These are phyloP conservation scores for Halcyon malimbica DNA, from an alignment of 2,113 vertebrate genomes.

Conservation along the genomic window DNA sequence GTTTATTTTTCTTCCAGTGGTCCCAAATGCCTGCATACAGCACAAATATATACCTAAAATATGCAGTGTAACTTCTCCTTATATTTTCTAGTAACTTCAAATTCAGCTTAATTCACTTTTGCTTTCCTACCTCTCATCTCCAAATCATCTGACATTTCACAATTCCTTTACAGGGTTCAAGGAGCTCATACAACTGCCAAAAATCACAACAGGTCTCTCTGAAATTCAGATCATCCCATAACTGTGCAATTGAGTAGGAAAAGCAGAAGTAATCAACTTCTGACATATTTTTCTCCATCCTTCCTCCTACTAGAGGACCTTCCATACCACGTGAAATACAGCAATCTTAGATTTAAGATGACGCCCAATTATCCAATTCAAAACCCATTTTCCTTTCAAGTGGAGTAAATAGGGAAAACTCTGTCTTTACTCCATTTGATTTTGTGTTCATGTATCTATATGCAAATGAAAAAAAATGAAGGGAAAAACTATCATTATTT, in stretches of 20 bases:
- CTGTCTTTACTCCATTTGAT: neutral
- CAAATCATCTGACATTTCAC: neutral
- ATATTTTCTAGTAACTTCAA: neutral
- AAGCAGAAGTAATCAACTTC: neutral
- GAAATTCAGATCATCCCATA: neutral
- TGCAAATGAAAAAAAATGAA: neutral
- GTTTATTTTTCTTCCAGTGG: accelerated
- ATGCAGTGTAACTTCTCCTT: neutral
- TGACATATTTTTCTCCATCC: neutral
- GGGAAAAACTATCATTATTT: neutral
- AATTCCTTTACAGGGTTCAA: neutral
- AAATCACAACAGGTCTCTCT: neutral
- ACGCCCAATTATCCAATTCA: neutral
- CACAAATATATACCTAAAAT: neutral
- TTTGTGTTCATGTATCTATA: neutral
- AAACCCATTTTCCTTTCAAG: neutral
- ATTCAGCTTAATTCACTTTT: neutral
- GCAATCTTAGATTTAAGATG: neutral
- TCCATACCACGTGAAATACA: neutral
- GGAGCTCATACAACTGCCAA: neutral
- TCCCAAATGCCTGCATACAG: accelerated
- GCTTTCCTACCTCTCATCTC: neutral
- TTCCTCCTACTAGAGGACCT: neutral
- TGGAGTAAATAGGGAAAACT: neutral
- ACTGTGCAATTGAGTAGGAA: neutral